phyloP scores from a whole-genome alignment of 2,888 invertebrate genomes.

The Camptogramma bilineatum region DNA sequence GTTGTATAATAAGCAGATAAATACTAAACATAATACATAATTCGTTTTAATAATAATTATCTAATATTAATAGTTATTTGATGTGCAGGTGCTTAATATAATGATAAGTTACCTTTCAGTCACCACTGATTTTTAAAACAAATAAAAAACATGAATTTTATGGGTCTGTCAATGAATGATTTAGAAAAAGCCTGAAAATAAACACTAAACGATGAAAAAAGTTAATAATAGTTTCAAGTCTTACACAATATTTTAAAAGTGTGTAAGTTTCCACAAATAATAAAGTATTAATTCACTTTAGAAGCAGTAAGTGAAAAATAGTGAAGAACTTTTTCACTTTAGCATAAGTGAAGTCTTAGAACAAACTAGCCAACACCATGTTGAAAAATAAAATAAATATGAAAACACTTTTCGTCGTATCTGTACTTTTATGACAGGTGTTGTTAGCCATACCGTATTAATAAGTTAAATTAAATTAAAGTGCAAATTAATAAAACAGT shows the following conservation, averaged over 20 bases:
- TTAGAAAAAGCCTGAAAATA: constrained; percentile 69
- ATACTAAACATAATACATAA: no score
- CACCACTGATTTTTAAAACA: constrained; percentile 68
- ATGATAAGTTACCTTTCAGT: constrained; percentile 68
- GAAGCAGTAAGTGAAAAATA: no score
- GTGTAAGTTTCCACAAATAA: no score
- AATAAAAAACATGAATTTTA: constrained; percentile 51
- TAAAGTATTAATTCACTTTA: no score
- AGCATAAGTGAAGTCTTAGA: constrained; percentile 19
- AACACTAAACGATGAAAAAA: constrained; percentile 40
- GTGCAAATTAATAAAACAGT: constrained; percentile 69
- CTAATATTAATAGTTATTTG: constrained; percentile 2
- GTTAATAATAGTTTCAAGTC: background rate
- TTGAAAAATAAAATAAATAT: background rate
- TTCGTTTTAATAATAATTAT: constrained; percentile 10
- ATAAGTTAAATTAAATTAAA: constrained; percentile 50
- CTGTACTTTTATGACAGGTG: constrained; percentile 30
- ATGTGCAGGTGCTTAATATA: constrained; percentile 39
- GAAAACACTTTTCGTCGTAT: constrained; percentile 26
- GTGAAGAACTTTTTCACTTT: no score
- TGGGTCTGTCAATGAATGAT: constrained; percentile 64
- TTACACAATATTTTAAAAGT: no score
- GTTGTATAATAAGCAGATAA: background rate
- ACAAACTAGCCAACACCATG: constrained; percentile 31
- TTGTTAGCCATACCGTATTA: constrained; percentile 19